These are phyloP conservation scores for Phycodurus eques DNA, from an alignment of 2,113 vertebrate genomes.

Conservation along the genomic window DNA sequence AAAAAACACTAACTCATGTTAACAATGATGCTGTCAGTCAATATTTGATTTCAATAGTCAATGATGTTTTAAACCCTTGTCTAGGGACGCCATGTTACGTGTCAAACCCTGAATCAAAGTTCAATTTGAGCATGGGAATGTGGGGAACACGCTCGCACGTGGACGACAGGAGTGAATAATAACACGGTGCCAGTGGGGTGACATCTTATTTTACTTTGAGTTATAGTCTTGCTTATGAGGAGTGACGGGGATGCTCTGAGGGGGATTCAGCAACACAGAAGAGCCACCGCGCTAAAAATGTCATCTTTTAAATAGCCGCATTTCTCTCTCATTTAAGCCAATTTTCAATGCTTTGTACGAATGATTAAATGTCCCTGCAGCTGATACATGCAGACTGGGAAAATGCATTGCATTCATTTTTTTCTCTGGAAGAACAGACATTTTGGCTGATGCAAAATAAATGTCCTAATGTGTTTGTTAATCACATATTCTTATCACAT, in stretches of 20 bases:
- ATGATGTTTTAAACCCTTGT: conserved; percentile 2
- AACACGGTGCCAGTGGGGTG: conserved; percentile 19
- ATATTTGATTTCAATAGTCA: conserved; percentile 30
- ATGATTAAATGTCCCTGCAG: neutral
- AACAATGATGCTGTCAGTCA: conserved; percentile 13
- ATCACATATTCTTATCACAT: neutral
- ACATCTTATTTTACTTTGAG: conserved; percentile 50
- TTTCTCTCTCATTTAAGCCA: neutral
- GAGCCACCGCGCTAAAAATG: conserved; percentile 19
- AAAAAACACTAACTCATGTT: neutral
- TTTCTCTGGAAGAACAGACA: too few species aligned
- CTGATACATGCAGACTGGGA: neutral
- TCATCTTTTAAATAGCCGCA: conserved; percentile 19
- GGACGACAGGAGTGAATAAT: conserved; percentile 27
- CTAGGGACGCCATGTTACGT: conserved; percentile 2
- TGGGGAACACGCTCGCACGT: neutral
- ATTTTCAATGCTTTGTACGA: conserved; percentile 3
- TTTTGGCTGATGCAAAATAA: neutral
- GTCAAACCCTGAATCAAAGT: conserved; percentile 11
- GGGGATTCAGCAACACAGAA: conserved; percentile 21
- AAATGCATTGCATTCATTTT: too few species aligned
- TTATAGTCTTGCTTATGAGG: conserved; percentile 51
- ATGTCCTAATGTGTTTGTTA: neutral
- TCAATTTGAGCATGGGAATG: conserved; percentile 6
- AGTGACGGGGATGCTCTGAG: conserved; percentile 24